Evolutionary conservation across 1,140 invertebrate genomes (phyloP), one percentile per base, ranked within the genome.

Genomic region (Lethocerus indicus): DNA sequence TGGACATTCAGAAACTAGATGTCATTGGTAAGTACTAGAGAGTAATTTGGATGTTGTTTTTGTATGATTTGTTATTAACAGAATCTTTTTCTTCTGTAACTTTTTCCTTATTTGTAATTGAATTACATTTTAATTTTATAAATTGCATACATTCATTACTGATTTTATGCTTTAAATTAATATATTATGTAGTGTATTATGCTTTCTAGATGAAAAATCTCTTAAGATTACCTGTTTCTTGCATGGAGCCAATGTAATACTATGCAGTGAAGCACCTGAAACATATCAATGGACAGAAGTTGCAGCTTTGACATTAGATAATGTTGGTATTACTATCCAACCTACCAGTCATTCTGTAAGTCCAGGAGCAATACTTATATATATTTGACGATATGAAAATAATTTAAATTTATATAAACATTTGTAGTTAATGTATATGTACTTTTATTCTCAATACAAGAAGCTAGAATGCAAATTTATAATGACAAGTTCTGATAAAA

Each of bases 301-400:
- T 3, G 54, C 59, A 25, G 59, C 58, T 53, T 53, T 67, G 6
- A 55, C 55, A 6, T 62, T 64, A 49, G 66, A 69, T 58, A 57
- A 66, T 55, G 54, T 69, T 39, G 56, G 52, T 9, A 28, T 67
- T 24, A 56, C 50, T n/a, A n/a, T n/a, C n/a, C n/a, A 26, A 40
- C 50, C 2, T 46, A 52, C 12, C 55, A 64, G 50, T 61, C 62
- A 40, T 24, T 35, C n/a, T n/a, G n/a, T n/a, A n/a, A n/a, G n/a
- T n/a, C n/a, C n/a, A n/a, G n/a, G n/a, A n/a, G n/a, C n/a, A n/a
- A n/a, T n/a, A n/a, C n/a, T n/a, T n/a, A n/a, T n/a, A n/a, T n/a
- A n/a, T n/a, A n/a, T n/a, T n/a, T n/a, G n/a, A n/a, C n/a, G n/a
- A n/a, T n/a, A n/a, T n/a, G n/a, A n/a, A n/a, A n/a, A n/a, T n/a